phyloP scores from a whole-genome alignment of 2,797 vertebrate species.

The Sternotherus odoratus region DNA sequence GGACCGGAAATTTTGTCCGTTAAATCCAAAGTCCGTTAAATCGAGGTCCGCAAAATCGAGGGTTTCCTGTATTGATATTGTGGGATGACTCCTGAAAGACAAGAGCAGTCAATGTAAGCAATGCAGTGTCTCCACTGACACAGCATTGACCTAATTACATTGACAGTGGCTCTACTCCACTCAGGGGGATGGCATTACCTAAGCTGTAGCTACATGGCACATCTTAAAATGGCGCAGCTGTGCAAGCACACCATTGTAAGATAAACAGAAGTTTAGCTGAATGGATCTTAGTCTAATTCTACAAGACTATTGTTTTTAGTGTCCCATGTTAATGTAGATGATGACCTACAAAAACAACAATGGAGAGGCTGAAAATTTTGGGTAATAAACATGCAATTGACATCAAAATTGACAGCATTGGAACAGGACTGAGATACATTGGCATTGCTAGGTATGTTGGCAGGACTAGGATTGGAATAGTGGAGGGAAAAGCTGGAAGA shows the following conservation, averaged over 20 bases:
- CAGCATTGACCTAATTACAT: background rate
- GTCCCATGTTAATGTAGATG: background rate
- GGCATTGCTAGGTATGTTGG: background rate
- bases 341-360: background rate
- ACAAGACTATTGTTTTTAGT: background rate
- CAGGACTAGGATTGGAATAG: background rate
- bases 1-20: no score
- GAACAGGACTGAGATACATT: background rate
- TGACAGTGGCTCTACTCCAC: background rate
- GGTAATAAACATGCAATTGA: background rate
- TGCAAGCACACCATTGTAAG: no score
- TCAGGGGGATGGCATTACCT: no score
- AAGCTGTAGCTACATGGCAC: no score
- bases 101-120: background rate
- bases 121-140: background rate
- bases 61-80: no score
- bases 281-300: background rate
- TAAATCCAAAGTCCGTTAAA: no score
- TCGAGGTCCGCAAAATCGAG: no score
- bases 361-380: background rate
- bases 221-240: no score
- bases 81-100: background rate
- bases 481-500: background rate
- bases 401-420: background rate
- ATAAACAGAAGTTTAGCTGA: background rate